Evolutionary conservation across 2,113 vertebrate species (phyloP), one percentile per base, ranked within the genome.

Genomic region (Cavia aperea): DNA sequence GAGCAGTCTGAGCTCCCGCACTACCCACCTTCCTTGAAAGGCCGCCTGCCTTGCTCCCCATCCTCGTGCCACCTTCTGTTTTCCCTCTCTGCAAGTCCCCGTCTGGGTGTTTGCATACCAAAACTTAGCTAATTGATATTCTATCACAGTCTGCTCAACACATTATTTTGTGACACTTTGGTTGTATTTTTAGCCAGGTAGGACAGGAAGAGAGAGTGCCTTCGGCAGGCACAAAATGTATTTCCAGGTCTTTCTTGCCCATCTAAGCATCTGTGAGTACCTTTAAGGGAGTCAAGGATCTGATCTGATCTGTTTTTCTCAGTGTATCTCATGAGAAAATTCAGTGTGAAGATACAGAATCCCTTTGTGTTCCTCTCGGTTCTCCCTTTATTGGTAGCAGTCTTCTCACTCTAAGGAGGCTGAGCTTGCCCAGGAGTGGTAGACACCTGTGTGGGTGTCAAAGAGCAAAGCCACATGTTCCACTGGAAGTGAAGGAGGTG

Each of bases 101-200:
- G 56, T 85, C 68, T 29, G 54, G 58, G 88, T 84, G 89, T 92
- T 82, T 95, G 86, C 94, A 91, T 87, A 93, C 65, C 68, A 88
- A 92, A 92, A 86, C 79, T 90, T 60, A 90, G 84, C 93, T 95
- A 84, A 93, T 81, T 94, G 91, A 94, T 86, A 97, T 92, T 96
- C 94, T 84, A 83, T 94, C 85, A 90, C 91, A 92, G 87, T 92
- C 95, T 95, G 93, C 79, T 93, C 65, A 94, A 89, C 92, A 93
- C 94, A 94, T 77, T 77, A 82, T 78, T 88, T 77, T 72, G 43
- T 88, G 73, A 94, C 49, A 93, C 79, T 94, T 81, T 33, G 79
- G 63, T 92, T 94, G 31, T 96, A 92, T 96, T 97, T 95, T 96
- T 96, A 96, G 90, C 90, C 78, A 81, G 82, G 56, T 81, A 75